phyloP scores from a whole-genome alignment of 2,797 vertebrate genomes.

The Coregonus ussuriensis region DNA sequence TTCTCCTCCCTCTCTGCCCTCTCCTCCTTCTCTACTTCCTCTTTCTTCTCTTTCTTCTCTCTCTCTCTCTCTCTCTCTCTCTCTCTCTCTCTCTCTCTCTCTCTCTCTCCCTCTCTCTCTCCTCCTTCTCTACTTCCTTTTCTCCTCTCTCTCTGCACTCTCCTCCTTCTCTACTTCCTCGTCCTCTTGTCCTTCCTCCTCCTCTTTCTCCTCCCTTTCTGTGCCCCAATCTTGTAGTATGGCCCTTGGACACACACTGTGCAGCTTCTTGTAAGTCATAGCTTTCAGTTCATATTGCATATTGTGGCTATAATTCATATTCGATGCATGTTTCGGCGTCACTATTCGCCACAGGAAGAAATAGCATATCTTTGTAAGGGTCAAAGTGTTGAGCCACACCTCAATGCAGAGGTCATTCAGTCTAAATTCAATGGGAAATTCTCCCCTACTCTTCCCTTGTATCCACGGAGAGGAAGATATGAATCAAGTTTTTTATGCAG shows the following conservation, averaged over 20 bases:
- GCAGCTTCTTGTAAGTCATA: background rate
- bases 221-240: no score
- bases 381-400: constrained; percentile 5
- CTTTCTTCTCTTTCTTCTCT: no score
- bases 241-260: no score
- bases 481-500: constrained; percentile 35
- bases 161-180: no score
- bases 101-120: background rate
- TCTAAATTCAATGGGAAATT: constrained; percentile 1
- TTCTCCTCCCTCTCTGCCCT: background rate
- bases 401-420: constrained; percentile 18
- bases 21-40: background rate
- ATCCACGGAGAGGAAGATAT: constrained; percentile 35
- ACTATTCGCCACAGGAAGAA: constrained; percentile 8
- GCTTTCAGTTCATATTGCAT: background rate
- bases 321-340: background rate
- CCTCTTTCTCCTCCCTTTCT: no score
- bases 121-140: background rate
- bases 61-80: background rate
- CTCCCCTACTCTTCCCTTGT: constrained; percentile 15
- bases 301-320: no score
- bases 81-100: background rate
- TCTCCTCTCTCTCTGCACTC: no score
- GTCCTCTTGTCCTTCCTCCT: no score
- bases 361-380: background rate